Evolutionary conservation across 1,140 invertebrate genomes (phyloP).

Genomic region (Zeugodacus cucurbitae): DNA sequence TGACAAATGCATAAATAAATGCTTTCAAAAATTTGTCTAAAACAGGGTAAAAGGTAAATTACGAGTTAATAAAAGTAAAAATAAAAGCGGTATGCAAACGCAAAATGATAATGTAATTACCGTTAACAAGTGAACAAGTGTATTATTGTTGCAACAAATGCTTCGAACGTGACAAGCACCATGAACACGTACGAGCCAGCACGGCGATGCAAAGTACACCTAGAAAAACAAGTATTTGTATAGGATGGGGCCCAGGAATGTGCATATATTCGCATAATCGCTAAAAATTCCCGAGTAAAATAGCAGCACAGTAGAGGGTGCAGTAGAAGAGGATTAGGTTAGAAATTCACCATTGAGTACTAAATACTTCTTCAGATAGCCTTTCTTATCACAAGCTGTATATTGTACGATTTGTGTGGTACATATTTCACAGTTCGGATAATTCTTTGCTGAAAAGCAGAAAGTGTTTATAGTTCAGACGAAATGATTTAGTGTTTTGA

Average conservation of each 20-base stretch:
- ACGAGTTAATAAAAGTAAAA: background rate
- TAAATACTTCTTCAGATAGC: background rate
- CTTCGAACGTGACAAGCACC: background rate
- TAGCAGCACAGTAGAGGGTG: background rate
- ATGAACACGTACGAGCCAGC: background rate
- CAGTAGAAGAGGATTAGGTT: background rate
- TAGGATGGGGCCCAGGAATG: background rate
- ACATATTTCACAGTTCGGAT: no score
- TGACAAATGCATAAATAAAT: background rate
- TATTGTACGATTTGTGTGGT: no score
- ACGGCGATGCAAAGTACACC: background rate
- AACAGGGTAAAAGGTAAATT: no score
- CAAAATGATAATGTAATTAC: constrained; percentile 5
- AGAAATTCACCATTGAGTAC: background rate
- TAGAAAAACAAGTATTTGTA: background rate
- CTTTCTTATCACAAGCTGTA: no score
- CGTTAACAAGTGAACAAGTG: background rate
- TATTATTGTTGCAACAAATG: background rate
- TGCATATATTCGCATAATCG: background rate
- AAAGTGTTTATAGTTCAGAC: no score
- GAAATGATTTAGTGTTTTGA: no score
- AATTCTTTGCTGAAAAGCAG: no score
- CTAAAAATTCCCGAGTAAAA: background rate
- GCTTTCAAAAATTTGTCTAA: background rate
- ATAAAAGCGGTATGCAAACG: background rate